Evolutionary conservation across 2,797 vertebrate genomes (phyloP), one percentile per base, ranked within the genome.

Genomic region (Emydoidea blandingii): DNA sequence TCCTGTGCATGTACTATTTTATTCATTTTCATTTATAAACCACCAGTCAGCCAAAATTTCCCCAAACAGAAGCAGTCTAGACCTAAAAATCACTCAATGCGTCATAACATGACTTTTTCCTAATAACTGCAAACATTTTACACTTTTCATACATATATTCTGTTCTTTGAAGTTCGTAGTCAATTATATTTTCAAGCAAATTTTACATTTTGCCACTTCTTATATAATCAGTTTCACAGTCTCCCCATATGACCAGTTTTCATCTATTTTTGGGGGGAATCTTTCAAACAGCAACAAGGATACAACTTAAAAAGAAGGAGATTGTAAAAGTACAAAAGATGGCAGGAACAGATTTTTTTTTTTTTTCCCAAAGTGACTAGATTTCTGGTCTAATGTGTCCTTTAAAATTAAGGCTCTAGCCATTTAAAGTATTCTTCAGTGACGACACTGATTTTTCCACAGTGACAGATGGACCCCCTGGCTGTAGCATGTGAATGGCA

Each of bases 401-500:
- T 16, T 78, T 49, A 47, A 49, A 49, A 47, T 49, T 47, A 47
- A 78, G 44, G 27, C 14, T 31, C 27, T 78, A 78, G 74, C 27
- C 44, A 78, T 78, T 78, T 78, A 78, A 76, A 47, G 27, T 31
- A 49, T 27, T 78, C 37, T 78, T 78, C 74, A 57, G 21, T 16
- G 5, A 19, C 9, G 21, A 4, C 85, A 59, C 23, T 34, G 81
- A 57, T 59, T 65, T 80, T 86, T n/a, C 16, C 76, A 14, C 85
- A 34, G 91, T 81, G 74, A 74, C 81, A 25, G 15, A 78, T 18
- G 27, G 44, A 78, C 23, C 44, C 49, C 12, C 49, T 0, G 79
- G 83, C 53, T 88, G 11, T 29, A 31, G 3, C 3, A 0, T 79
- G 15, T 37, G 9, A 47, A 31, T 0, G 78, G 59, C 86, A 15